Percentiles rank a stretch among this genome's conserved stretches.
These are phyloP conservation scores for Linnaemya vulpina DNA, from an alignment of 2,888 invertebrate species.

Conservation along the genomic window DNA sequence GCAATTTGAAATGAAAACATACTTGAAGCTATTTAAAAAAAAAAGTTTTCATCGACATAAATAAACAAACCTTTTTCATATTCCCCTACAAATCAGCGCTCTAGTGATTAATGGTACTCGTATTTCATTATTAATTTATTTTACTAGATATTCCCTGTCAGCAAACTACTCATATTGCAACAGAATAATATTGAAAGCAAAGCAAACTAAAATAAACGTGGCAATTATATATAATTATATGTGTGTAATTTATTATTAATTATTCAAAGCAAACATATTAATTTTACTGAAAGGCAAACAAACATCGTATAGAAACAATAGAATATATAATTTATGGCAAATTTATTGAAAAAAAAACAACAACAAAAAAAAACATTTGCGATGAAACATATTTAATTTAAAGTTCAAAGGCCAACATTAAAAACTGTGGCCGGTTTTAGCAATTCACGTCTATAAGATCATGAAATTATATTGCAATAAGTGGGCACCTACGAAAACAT, in stretches of 20 bases:
- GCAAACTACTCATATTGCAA: constrained; percentile 46
- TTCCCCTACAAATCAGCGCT: neutral
- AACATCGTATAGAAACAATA: neutral
- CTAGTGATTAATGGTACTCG: constrained; percentile 20
- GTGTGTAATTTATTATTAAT: neutral
- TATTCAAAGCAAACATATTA: constrained; percentile 10
- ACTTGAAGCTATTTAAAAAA: neutral
- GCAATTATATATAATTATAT: constrained; percentile 47
- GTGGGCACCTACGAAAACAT: neutral
- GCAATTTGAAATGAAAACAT: neutral
- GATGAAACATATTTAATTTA: neutral
- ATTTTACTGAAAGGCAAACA: constrained; percentile 8
- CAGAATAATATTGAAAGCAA: neutral
- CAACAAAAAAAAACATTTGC: neutral
- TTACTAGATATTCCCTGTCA: constrained; percentile 31
- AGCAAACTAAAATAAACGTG: constrained; percentile 1
- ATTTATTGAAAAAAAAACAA: neutral
- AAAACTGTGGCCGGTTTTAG: neutral
- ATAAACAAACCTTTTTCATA: neutral
- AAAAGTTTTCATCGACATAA: neutral
- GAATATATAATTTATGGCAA: constrained; percentile 25
- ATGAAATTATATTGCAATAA: too few species aligned
- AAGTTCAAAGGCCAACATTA: neutral
- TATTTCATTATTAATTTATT: neutral
- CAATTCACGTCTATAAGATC: too few species aligned